Evolutionary conservation across 2,797 vertebrate genomes (phyloP).

Genomic region (Tolypeutes matacus): DNA sequence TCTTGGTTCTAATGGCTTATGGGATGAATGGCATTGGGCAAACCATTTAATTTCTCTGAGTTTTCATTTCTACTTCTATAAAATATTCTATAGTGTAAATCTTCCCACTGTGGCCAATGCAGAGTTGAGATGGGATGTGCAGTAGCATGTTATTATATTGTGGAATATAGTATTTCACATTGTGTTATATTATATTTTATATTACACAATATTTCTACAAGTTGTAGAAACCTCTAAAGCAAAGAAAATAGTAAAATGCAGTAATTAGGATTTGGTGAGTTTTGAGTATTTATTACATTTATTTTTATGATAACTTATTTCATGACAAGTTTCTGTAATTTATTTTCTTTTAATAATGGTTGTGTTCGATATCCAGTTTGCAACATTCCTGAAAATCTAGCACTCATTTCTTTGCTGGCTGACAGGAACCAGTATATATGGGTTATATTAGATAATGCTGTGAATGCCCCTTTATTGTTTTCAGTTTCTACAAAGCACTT

Average conservation of each 20-base stretch:
- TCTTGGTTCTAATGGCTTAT: background rate
- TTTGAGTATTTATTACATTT: background rate
- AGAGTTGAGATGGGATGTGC: background rate
- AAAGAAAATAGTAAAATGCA: background rate
- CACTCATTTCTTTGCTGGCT: background rate
- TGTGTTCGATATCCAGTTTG: background rate
- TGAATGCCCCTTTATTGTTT: background rate
- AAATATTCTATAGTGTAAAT: background rate
- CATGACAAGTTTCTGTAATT: background rate
- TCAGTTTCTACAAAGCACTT: background rate
- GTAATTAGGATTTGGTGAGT: background rate
- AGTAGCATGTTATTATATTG: background rate
- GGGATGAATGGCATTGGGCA: background rate
- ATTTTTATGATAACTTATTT: slow-evolving; percentile 34
- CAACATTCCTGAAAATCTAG: background rate
- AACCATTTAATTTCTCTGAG: slow-evolving; percentile 18
- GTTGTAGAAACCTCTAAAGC: background rate
- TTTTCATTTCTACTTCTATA: background rate
- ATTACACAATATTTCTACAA: background rate
- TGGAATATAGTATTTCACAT: background rate
- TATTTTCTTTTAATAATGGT: background rate
- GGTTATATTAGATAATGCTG: background rate
- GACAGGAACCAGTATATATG: background rate
- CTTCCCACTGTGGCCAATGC: background rate
- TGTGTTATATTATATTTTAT: background rate